A percentile compares a stretch with the other conserved stretches of the same genome.
phyloP scores from a whole-genome alignment of 2,888 invertebrate species.

The Drosophila birchii region DNA sequence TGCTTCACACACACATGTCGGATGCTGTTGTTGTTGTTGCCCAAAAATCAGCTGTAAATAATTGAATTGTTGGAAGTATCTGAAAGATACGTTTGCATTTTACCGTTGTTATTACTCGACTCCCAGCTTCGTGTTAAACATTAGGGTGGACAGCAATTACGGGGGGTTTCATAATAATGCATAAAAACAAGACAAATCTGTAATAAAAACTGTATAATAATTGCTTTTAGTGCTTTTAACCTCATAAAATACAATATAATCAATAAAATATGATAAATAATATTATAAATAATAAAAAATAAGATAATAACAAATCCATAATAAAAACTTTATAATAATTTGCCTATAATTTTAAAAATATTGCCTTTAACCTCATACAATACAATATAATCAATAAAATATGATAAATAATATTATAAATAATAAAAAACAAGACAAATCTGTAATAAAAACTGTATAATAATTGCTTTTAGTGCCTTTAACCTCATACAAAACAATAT shows the following conservation, averaged over 20 bases:
- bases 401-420: too few relatives aligned
- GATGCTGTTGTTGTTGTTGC: conserved; percentile 15
- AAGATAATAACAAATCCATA: too few relatives aligned
- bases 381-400: too few relatives aligned
- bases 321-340: too few relatives aligned
- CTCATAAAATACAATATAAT: background rate
- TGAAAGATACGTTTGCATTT: conserved; percentile 34
- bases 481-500: too few relatives aligned
- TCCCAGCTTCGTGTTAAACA: conserved; percentile 1
- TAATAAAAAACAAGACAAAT: too few relatives aligned
- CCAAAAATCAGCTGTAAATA: conserved; percentile 44
- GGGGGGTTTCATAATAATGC: background rate
- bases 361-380: too few relatives aligned
- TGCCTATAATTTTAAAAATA: too few relatives aligned
- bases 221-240: background rate
- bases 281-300: background rate
- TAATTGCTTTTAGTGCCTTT: too few relatives aligned
- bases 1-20: conserved; percentile 16
- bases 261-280: background rate
- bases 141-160: conserved; percentile 11
- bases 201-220: background rate
- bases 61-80: conserved; percentile 35
- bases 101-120: conserved; percentile 16
- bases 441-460: too few relatives aligned
- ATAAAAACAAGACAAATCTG: background rate